Evolutionary conservation across 2,113 vertebrate genomes (phyloP), one percentile per base, ranked within the genome.

Genomic region (Pholis gunnellus): DNA sequence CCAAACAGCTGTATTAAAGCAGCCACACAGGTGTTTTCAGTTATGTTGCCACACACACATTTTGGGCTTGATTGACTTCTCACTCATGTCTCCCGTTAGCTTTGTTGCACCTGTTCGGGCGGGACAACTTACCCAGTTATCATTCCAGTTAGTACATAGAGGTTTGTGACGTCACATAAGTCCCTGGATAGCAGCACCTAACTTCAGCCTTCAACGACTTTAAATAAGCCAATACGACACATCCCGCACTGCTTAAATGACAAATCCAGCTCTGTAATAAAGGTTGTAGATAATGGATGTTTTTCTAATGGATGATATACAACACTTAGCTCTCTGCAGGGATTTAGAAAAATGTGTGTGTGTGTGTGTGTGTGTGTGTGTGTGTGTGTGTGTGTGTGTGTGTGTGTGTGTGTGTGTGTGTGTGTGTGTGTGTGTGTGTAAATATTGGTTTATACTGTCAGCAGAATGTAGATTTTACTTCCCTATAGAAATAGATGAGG

Each of bases 371-470:
- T 34, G 1, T 44, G 8, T 71, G 59, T 64, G 72, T 75, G 44
- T 81, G 31, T 63, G 50, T 31, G 57, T 27, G 11, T 54, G 44
- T 46, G 14, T 46, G 11, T 14, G 44, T 34, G 1, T 44, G 8
- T 71, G 59, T 65, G 74, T 77, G 48, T 82, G 9, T 68, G 42
- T 38, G 34, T 31, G 65, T 63, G 56, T 81, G 59, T 63, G 38
- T 46, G 50, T 29, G 70, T 50, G 44, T 17, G 14, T 46, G 46
- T 52, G 50, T 52, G 60, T 34, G 22, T 25, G 29, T 68, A 84
- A 66, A 74, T 74, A 74, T 81, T 65, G 48, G 57, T 81, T 80
- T 75, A 54, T 59, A 84, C 57, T 40, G 22, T 52, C 48, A 72
- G 59, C 36, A 27, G 48, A 50, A 75, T 40, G 54, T 67, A 72